Evolutionary conservation across 2,888 invertebrate genomes (phyloP), one percentile per base, ranked within the genome.

Genomic region (Iselma pallidipennis): DNA sequence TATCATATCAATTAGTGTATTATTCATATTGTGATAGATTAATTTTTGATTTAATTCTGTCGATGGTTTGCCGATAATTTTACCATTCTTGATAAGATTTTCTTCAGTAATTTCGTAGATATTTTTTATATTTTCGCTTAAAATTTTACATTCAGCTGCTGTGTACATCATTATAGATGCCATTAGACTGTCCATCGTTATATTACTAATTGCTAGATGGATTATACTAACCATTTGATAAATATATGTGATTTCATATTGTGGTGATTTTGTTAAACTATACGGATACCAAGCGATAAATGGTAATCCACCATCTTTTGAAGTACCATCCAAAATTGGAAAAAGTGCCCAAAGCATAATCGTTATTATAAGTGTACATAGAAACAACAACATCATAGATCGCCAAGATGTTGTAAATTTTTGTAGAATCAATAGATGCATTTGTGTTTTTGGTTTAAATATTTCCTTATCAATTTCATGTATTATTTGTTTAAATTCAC

Each of bases 281-380:
- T 49, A 63, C 1, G 63, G 63, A 48, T 63, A 63, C 59, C 59
- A 61, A 52, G 48, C 25, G 19, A 48, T 29, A 16, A 55, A 55
- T 4, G 55, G 55, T 29, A 55, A 49, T 16, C 55, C 29, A 1
- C 19, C 19, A 4, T 55, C 16, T 55, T 55, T 23, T 9, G 16
- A 42, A 2, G 23, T 12, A 29, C 48, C 48, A 28, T 55, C 55
- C 16, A 55, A 16, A 55, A 55, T 48, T 3, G 55, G 55, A 14
- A 28, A 55, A 49, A 14, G n/a, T n/a, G 49, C 14, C 55, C 55
- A 55, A 7, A 55, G 19, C 12, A n/a, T 21, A 5, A 55, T 19
- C n/a, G 48, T 48, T 26, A 48, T n/a, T 3, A 29, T 6, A 19
- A 12, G 28, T 21, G 10, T 12, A 14, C 26, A 16, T 9, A 10